Evolutionary conservation across 2,797 vertebrate species (phyloP).

Genomic region (Gymnopithys bicolor): DNA sequence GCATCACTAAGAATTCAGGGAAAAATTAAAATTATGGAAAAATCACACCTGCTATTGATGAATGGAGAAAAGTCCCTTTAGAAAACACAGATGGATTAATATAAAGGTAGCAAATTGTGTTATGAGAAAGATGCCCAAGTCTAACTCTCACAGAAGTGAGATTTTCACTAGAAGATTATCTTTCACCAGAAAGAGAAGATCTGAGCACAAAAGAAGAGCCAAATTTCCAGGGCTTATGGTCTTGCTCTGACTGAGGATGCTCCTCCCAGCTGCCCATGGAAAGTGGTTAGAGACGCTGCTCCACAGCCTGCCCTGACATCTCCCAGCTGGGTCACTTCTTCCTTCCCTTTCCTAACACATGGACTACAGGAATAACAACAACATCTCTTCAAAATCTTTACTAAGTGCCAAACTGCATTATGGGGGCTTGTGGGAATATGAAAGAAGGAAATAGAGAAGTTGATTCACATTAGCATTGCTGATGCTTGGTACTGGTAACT

Average conservation of each 20-base stretch:
- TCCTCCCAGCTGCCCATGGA: accelerated
- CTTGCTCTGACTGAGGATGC: not conserved
- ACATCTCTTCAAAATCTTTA: not conserved
- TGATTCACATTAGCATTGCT: not conserved
- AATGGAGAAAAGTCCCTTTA: conserved; percentile 5
- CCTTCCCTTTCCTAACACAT: not conserved
- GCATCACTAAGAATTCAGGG: not conserved
- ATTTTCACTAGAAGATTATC: not conserved
- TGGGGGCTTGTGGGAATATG: not conserved
- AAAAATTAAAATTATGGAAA: not conserved
- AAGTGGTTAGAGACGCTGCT: not conserved
- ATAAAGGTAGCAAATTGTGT: not conserved
- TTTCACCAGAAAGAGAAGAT: not conserved
- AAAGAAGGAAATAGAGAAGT: not conserved
- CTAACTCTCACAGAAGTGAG: not conserved
- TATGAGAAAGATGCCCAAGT: not conserved
- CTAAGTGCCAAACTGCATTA: not conserved
- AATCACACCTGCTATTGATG: not conserved
- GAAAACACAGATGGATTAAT: not conserved
- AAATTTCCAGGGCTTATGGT: not conserved
- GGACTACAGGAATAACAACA: not conserved
- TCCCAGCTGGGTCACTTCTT: not conserved
- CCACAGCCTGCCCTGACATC: not conserved
- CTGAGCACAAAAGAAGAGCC: not conserved
- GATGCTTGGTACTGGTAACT: not conserved